Percentiles rank a stretch among this genome's conserved stretches.
These are phyloP conservation scores for Spialia ferax DNA, from an alignment of 2,888 invertebrate species.

Conservation along the genomic window DNA sequence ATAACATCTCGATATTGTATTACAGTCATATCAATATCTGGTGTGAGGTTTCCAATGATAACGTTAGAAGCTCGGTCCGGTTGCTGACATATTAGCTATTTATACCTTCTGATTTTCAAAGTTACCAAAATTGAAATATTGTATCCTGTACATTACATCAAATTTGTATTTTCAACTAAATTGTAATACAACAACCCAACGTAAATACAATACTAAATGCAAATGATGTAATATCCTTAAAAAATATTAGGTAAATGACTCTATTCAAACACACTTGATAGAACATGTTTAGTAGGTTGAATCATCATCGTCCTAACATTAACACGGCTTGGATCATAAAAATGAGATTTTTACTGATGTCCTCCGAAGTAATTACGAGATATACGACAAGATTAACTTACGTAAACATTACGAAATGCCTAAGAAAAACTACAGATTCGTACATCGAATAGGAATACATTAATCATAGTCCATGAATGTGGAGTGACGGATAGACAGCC, in stretches of 20 bases:
- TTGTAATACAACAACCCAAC: not conserved
- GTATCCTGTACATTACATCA: too few relatives aligned
- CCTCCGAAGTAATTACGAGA: not conserved
- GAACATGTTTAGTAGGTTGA: constrained; percentile 8
- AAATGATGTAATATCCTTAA: constrained; percentile 7
- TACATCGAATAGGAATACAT: constrained; percentile 55
- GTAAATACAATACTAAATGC: not conserved
- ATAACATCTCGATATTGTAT: constrained; percentile 30
- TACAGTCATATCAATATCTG: constrained; percentile 29
- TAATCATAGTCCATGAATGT: constrained; percentile 66
- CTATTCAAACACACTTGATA: constrained; percentile 10
- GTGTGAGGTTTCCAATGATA: constrained; percentile 29
- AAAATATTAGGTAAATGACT: constrained; percentile 14
- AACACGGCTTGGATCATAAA: constrained; percentile 11
- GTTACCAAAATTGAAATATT: too few relatives aligned
- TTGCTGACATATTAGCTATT: too few relatives aligned
- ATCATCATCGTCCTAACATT: constrained; percentile 18
- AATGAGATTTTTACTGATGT: constrained; percentile 8
- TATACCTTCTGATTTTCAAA: too few relatives aligned
- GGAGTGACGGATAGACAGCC: constrained; percentile 68
- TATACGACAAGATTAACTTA: constrained; percentile 1
- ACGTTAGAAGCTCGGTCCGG: too few relatives aligned
- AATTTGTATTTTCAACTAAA: too few relatives aligned
- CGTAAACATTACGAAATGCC: constrained; percentile 22
- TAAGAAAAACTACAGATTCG: constrained; percentile 10